A percentile compares a stretch with the other conserved stretches of the same genome.
Conservation (phyloP, 2,888 invertebrate species). For the Exephanes ischioxanthus region DNA sequence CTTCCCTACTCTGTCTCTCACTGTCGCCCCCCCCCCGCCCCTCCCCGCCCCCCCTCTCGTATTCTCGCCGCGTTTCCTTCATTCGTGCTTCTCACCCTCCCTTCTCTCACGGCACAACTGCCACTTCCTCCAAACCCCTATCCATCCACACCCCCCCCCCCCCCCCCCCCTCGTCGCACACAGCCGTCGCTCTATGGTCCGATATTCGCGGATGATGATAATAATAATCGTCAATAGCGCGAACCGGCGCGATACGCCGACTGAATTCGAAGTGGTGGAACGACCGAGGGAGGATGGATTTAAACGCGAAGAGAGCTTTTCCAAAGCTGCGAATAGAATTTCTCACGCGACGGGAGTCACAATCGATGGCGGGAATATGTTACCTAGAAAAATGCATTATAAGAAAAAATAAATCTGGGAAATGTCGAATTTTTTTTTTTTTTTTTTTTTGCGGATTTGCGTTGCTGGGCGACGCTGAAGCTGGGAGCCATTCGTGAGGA, state of each 20-base stretch:
- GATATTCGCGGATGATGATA: conserved; percentile 63
- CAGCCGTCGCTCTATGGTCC: conserved; percentile 18
- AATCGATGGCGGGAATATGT: conserved; percentile 23
- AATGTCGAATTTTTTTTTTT: too few relatives aligned
- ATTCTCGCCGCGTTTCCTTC: conserved; percentile 44
- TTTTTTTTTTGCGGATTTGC: too few relatives aligned
- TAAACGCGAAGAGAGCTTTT: conserved; percentile 18
- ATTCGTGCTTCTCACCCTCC: conserved; percentile 45
- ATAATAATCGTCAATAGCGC: conserved; percentile 68
- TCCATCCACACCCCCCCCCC: too few relatives aligned
- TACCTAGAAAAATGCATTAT: neutral
- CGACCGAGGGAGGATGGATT: conserved; percentile 1
- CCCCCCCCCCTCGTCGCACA: neutral
- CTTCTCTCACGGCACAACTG: conserved; percentile 34
- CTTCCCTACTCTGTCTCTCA: conserved; percentile 15
- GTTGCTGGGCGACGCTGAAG: too few relatives aligned
- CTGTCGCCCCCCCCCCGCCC: conserved; percentile 3
- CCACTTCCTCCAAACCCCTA: conserved; percentile 20
- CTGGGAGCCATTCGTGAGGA: too few relatives aligned
- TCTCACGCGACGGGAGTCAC: neutral
- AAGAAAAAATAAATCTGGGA: too few relatives aligned
- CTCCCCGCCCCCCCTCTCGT: conserved; percentile 28
- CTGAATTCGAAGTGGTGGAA: conserved; percentile 58
- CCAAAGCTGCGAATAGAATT: conserved; percentile 20
- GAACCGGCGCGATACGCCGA: conserved; percentile 59